Evolutionary conservation across 1,140 invertebrate species (phyloP).

Genomic region (Brevipalpus yothersi): DNA sequence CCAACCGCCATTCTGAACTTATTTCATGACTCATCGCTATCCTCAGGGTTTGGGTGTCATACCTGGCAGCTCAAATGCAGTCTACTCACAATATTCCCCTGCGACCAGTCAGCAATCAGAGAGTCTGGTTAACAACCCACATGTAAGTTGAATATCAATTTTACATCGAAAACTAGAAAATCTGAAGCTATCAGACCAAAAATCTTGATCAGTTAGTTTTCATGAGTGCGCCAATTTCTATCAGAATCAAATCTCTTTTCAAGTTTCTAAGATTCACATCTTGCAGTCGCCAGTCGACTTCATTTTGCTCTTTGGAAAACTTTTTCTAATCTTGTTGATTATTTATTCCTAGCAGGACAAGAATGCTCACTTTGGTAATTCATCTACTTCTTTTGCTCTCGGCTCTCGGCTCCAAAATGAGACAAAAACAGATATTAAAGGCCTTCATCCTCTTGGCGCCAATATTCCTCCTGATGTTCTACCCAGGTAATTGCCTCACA

Average conservation of each 20-base stretch:
- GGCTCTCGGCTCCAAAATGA: neutral
- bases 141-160: neutral
- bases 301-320: too few relatives aligned
- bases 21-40: neutral
- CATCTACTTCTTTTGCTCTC: neutral
- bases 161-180: too few relatives aligned
- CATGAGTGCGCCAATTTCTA: too few relatives aligned
- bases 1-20: neutral
- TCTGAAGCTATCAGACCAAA: too few relatives aligned
- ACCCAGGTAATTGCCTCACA: neutral
- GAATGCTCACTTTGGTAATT: neutral
- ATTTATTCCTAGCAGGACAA: neutral
- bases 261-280: too few relatives aligned
- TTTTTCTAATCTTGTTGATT: neutral
- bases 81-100: constrained; percentile 5
- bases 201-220: too few relatives aligned
- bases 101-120: neutral
- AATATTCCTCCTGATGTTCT: constrained; percentile 5
- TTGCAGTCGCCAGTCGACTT: too few relatives aligned
- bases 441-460: neutral
- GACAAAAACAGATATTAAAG: neutral
- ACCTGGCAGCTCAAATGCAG: neutral
- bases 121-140: neutral
- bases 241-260: too few relatives aligned
- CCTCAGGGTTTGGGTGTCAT: neutral